Evolutionary conservation across 1,140 invertebrate genomes (phyloP), one percentile per base, ranked within the genome.

Genomic region (Drosophila auraria): DNA sequence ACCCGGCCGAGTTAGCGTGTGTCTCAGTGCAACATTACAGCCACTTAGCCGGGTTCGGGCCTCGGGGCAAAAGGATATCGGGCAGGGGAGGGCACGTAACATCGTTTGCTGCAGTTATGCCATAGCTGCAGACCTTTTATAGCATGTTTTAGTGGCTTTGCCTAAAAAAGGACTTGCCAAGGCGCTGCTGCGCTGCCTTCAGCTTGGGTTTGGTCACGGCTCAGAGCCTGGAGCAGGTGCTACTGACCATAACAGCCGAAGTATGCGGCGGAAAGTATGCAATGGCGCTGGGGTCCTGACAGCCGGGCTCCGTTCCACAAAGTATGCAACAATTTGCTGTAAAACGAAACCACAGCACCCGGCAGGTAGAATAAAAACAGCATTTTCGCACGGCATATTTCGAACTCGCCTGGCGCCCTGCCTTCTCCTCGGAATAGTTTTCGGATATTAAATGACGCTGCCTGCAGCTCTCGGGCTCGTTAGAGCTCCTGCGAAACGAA

Each of bases 141-240:
- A 82, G 82, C 82, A 84, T 84, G 81, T 86, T 84, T 84, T 81
- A 84, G 82, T 78, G 69, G 82, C 82, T 81, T 84, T 81, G 57
- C 73, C 78, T 81, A 81, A 83, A 76, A 73, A 77, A 33, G 8
- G 8, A 59, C 63, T 49, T 36, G 64, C 58, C 69, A 74, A 78
- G 80, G 69, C 78, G 68, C 80, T 64, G 60, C 71, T 82, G 64
- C 2, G 51, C 23, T 36, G 20, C 36, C 54, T 40, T 57, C 2
- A n/a, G 54, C 54, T 57, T n/a, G 54, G 54, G 54, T 5, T 27
- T 63, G 30, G 47, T 54, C 45, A 51, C 49, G 61, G 49, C 23
- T 17, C 47, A 54, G 47, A 20, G 33, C 49, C 47, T 17, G 12
- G 47, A 54, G 36, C 49, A 64, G 49, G 63, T 81, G 73, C 82